These are phyloP conservation scores for Cantharis rufa DNA, from an alignment of 2,888 invertebrate genomes.

Conservation along the genomic window DNA sequence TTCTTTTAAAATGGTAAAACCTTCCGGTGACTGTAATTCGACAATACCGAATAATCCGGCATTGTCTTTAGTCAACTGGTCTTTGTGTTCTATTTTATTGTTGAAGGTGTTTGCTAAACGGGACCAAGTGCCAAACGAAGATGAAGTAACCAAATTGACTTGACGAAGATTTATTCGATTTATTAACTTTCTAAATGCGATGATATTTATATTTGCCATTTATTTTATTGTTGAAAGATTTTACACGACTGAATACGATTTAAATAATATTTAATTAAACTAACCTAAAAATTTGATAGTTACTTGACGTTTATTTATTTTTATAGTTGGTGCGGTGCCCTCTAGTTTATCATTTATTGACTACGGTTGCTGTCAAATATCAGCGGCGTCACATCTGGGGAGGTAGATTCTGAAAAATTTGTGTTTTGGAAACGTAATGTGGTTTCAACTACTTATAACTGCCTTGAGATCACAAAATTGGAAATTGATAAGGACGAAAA, in stretches of 20 bases:
- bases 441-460: too few relatives aligned
- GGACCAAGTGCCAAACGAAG: conserved; percentile 46
- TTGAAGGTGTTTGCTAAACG: conserved; percentile 66
- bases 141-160: not conserved
- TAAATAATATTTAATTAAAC: not conserved
- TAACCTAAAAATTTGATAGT: not conserved
- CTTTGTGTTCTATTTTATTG: conserved; percentile 59
- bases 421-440: too few relatives aligned
- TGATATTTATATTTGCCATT: not conserved
- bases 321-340: too few relatives aligned
- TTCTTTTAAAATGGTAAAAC: conserved; percentile 80
- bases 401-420: too few relatives aligned
- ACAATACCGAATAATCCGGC: conserved; percentile 82
- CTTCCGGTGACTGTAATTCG: conserved; percentile 74
- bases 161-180: not conserved
- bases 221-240: not conserved
- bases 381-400: too few relatives aligned
- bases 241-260: not conserved
- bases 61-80: conserved; percentile 59
- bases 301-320: too few relatives aligned
- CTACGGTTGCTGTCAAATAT: too few relatives aligned
- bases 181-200: not conserved
- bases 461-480: too few relatives aligned
- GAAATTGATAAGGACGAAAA: too few relatives aligned
- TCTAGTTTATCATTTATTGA: too few relatives aligned